Conservation (phyloP, 2,888 invertebrate species). For the Belgica antarctica region DNA sequence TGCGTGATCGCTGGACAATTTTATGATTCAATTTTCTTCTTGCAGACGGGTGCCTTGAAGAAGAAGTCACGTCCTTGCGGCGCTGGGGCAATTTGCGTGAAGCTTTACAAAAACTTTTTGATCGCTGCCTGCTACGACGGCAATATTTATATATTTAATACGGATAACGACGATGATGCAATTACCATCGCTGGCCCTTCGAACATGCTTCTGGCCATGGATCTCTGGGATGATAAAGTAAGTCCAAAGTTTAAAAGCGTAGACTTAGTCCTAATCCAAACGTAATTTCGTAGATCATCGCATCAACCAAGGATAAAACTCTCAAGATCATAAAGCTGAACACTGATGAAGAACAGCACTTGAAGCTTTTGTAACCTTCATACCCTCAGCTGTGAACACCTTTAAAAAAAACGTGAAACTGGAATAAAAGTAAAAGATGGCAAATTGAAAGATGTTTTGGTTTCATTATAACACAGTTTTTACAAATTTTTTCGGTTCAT, state of each 20-base stretch:
- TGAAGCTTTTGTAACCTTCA: not conserved
- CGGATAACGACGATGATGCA: slow-evolving; percentile 56
- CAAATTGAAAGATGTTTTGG: too few species aligned
- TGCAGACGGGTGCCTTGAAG: slow-evolving; percentile 64
- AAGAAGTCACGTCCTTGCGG: slow-evolving; percentile 62
- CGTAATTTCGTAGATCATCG: slow-evolving; percentile 59
- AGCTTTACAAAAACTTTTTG: slow-evolving; percentile 62
- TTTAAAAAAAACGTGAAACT: not conserved
- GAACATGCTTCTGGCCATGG: slow-evolving; percentile 69
- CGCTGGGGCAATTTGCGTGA: slow-evolving; percentile 71
- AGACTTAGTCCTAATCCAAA: too few species aligned
- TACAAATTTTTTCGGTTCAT: not conserved
- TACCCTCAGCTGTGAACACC: not conserved
- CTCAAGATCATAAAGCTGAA: slow-evolving; percentile 65
- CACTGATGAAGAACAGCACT: not conserved
- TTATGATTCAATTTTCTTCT: too few species aligned
- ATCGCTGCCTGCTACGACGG: slow-evolving; percentile 77
- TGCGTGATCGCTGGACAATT: too few species aligned
- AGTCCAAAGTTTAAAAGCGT: not conserved
- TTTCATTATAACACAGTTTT: too few species aligned
- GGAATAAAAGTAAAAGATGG: not conserved
- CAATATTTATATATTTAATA: slow-evolving; percentile 68
- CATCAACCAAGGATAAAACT: slow-evolving; percentile 67
- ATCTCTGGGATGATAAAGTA: slow-evolving; percentile 65
- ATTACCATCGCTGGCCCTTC: slow-evolving; percentile 68